Evolutionary conservation across 1,140 invertebrate genomes (phyloP).

Genomic region (Sminthurides bifidus): DNA sequence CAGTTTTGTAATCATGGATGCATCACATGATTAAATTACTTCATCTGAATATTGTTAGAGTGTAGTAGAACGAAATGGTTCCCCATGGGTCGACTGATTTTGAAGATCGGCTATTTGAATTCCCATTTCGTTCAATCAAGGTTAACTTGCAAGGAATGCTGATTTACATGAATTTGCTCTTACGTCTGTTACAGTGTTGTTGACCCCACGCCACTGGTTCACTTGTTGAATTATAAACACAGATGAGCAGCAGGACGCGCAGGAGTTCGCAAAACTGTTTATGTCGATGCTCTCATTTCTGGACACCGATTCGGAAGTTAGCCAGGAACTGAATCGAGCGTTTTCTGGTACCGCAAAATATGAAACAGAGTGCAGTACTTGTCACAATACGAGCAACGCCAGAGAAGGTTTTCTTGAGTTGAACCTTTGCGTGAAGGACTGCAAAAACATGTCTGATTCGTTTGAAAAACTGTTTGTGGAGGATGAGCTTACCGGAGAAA

Average conservation of each 20-base stretch:
- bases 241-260: conserved; percentile 54
- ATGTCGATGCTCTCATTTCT: conserved; percentile 49
- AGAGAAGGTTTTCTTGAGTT: conserved; percentile 54
- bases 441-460: conserved; percentile 47
- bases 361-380: conserved; percentile 46
- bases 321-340: conserved; percentile 46
- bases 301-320: conserved; percentile 36
- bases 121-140: too few relatives aligned
- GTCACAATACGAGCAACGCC: conserved; percentile 44
- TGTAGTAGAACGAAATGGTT: too few relatives aligned
- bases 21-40: too few relatives aligned
- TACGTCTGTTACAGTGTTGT: conserved; percentile 40
- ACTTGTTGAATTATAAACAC: conserved; percentile 52
- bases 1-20: too few relatives aligned
- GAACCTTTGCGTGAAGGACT: conserved; percentile 47
- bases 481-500: conserved; percentile 52
- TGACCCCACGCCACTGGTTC: conserved; percentile 51
- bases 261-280: conserved; percentile 52
- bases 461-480: conserved; percentile 52
- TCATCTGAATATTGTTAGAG: too few relatives aligned
- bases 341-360: conserved; percentile 44
- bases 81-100: too few relatives aligned
- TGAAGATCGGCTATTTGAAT: too few relatives aligned
- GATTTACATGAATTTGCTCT: too few relatives aligned
- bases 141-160: too few relatives aligned